Conservation (phyloP, 1,140 invertebrate species). For the Drosophila novamexicana region DNA sequence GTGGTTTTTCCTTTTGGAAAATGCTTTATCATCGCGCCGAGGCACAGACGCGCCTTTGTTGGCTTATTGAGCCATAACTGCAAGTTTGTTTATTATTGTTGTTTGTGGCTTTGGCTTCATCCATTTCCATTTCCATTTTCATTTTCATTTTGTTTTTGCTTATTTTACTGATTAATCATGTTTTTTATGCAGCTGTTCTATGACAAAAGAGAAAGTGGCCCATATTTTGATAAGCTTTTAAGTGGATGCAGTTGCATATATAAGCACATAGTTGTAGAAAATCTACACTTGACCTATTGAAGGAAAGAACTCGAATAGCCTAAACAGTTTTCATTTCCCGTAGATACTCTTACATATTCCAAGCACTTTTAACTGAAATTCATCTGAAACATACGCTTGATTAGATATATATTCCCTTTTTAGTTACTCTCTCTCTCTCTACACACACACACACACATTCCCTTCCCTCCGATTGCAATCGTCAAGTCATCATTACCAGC, state of each 20-base stretch:
- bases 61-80: constrained; percentile 77
- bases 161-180: constrained; percentile 74
- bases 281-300: constrained; percentile 25
- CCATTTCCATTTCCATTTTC: constrained; percentile 41
- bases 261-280: too few species aligned
- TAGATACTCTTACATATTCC: too few species aligned
- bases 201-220: constrained; percentile 54
- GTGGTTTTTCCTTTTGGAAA: constrained; percentile 59
- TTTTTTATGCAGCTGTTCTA: constrained; percentile 51
- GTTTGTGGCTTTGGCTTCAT: constrained; percentile 37
- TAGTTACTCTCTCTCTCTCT: too few species aligned
- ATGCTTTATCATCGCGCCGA: constrained; percentile 66
- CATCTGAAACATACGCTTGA: background rate
- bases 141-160: constrained; percentile 43
- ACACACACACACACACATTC: background rate
- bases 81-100: constrained; percentile 70
- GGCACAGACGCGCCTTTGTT: constrained; percentile 61
- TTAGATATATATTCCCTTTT: too few species aligned
- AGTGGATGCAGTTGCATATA: background rate
- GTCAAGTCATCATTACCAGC: constrained; percentile 46
- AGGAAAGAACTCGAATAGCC: background rate
- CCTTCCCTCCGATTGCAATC: constrained; percentile 6
- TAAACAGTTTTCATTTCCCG: too few species aligned
- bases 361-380: background rate
- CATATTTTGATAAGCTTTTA: constrained; percentile 61